Base-by-base conservation (phyloP, 1,140 invertebrate species). In the Drosophila nigrodunni region DNA sequence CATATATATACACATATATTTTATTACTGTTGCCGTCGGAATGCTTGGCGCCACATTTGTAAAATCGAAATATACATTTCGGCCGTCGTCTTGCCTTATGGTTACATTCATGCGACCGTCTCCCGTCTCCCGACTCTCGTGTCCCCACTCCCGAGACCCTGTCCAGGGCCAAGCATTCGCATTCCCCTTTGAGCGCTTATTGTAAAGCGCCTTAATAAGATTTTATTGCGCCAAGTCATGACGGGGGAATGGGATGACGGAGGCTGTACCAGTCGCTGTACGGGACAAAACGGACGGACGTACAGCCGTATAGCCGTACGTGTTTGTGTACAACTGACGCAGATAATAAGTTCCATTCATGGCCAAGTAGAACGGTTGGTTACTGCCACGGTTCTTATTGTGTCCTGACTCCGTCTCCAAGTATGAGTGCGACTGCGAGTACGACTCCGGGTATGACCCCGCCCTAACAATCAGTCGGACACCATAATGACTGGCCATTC, bases 161-260 rank as follows among this genome's bases (percentile, higher is more conserved):
- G 15, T 47, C 34, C 39, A 11, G 39, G 13, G n/a, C 41, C 41
- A 11, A n/a, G 55, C 9, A 30, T 30, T 30, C 25, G 13, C 13
- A 44, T 60, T 68, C 65, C 71, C 71, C 65, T 74, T 74, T 74
- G 71, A 69, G 57, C 57, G 71, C 65, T 74, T 74, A 74, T 74
- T 74, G 71, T 78, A 68, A 80, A 82, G 82, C 83, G 83, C 76
- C 80, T 88, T 87, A 88, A 88, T 89, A 88, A 89, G 80, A 80
- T 88, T 89, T 88, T 88, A 89, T 83, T 75, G 83, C 77, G 74
- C 70, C 66, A 70, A 72, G 77, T 83, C 83, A 88, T 60, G 82
- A 21, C 57, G 34, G 50, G 47, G 10, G 30, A 6, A 10, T 35
- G 49, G 59, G 49, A 5, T 5, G 7, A 3, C 7, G 41, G n/a